A percentile compares a stretch with the other conserved stretches of the same genome.
Evolutionary conservation across 2,113 vertebrate species (phyloP).

Genomic region (Pholis gunnellus): DNA sequence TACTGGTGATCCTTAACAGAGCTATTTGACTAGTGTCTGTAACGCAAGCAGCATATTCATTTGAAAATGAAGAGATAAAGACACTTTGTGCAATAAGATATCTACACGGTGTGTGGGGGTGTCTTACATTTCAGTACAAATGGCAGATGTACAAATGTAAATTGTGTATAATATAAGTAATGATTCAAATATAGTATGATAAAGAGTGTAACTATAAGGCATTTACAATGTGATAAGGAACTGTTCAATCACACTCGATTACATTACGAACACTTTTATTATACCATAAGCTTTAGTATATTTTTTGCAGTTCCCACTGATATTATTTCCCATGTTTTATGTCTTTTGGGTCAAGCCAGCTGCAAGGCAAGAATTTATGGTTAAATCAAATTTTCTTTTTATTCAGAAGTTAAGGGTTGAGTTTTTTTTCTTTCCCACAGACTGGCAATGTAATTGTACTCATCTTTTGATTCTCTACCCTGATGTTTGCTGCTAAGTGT

Average conservation of each 20-base stretch:
- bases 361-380: neutral
- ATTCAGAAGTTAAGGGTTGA: conserved; percentile 42
- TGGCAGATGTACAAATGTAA: neutral
- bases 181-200: neutral
- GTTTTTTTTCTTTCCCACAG: conserved; percentile 13
- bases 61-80: neutral
- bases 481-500: conserved; percentile 74
- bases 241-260: neutral
- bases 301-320: neutral
- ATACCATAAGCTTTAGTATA: neutral
- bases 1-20: neutral
- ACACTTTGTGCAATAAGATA: neutral
- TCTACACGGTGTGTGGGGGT: neutral
- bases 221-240: neutral
- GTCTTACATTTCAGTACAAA: conserved; percentile 3
- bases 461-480: conserved; percentile 68
- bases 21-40: neutral
- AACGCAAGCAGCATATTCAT: neutral
- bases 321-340: neutral
- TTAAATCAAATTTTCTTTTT: conserved; percentile 38
- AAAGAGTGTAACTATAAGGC: neutral
- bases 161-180: neutral
- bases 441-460: conserved; percentile 70
- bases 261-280: neutral
- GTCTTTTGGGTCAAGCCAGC: conserved; percentile 2